These are phyloP conservation scores for Norana najaformis DNA, from an alignment of 2,888 invertebrate genomes.

Conservation along the genomic window DNA sequence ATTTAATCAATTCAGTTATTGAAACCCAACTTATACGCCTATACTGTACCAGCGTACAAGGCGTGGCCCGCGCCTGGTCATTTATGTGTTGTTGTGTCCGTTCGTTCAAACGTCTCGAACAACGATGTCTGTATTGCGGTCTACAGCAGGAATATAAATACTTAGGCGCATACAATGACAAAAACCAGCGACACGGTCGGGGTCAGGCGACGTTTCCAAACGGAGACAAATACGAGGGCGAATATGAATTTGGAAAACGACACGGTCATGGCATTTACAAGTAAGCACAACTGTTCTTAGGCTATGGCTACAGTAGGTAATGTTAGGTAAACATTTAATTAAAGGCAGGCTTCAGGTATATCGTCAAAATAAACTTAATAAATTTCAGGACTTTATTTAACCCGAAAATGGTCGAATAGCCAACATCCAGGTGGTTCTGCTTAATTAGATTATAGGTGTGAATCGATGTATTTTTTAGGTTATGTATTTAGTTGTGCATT, in stretches of 20 bases:
- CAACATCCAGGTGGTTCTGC: too few species aligned
- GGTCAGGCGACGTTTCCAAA: constrained; percentile 84
- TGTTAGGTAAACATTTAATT: background rate
- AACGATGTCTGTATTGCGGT: background rate
- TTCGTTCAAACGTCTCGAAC: background rate
- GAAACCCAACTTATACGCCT: background rate
- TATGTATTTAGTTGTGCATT: too few species aligned
- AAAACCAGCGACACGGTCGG: constrained; percentile 78
- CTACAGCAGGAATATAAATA: constrained; percentile 64
- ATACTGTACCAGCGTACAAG: background rate
- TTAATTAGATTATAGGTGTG: too few species aligned
- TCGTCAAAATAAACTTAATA: too few species aligned
- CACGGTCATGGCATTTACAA: constrained; percentile 80
- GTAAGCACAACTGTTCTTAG: constrained; percentile 45
- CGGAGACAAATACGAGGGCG: constrained; percentile 82
- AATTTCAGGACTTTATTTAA: too few species aligned
- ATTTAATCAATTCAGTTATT: too few species aligned
- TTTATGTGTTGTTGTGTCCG: background rate
- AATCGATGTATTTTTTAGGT: too few species aligned
- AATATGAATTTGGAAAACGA: constrained; percentile 78
- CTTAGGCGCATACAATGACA: constrained; percentile 77
- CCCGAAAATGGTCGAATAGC: too few species aligned
- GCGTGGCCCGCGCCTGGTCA: too few species aligned
- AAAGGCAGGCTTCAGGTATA: background rate
- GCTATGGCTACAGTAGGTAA: background rate